A percentile compares a stretch with the other conserved stretches of the same genome.
Evolutionary conservation across 1,140 invertebrate species (phyloP).

Genomic region (Platyscapa corneri): DNA sequence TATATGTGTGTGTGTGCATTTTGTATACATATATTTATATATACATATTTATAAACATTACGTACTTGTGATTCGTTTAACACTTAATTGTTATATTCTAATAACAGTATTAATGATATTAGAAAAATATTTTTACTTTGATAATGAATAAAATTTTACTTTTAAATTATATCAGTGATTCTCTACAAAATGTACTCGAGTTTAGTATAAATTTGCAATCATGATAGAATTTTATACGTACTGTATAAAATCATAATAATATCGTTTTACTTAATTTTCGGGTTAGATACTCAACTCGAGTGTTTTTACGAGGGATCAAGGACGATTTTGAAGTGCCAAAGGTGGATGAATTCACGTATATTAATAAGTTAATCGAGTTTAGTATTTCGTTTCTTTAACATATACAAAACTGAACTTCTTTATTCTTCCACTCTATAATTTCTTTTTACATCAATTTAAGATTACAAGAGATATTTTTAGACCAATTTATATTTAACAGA

Average conservation of each 20-base stretch:
- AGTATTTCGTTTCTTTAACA: no score
- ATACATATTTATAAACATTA: neutral
- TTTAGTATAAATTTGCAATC: neutral
- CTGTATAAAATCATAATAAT: neutral
- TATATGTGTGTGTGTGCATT: no score
- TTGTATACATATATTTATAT: neutral
- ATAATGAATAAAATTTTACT: neutral
- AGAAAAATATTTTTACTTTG: neutral
- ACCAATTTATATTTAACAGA: no score
- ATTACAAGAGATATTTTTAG: no score
- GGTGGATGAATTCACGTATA: neutral
- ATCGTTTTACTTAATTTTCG: neutral
- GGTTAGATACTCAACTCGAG: neutral
- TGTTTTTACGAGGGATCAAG: neutral
- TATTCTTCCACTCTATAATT: no score
- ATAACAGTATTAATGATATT: neutral
- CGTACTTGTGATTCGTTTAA: neutral
- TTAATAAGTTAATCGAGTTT: no score
- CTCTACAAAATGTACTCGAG: neutral
- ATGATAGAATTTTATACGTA: neutral
- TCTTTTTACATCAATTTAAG: no score
- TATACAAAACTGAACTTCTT: no score
- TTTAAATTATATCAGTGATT: neutral
- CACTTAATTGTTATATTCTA: neutral
- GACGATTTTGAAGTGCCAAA: neutral